Conservation (phyloP, 2,888 invertebrate genomes). For the Drosophila neutralis region DNA sequence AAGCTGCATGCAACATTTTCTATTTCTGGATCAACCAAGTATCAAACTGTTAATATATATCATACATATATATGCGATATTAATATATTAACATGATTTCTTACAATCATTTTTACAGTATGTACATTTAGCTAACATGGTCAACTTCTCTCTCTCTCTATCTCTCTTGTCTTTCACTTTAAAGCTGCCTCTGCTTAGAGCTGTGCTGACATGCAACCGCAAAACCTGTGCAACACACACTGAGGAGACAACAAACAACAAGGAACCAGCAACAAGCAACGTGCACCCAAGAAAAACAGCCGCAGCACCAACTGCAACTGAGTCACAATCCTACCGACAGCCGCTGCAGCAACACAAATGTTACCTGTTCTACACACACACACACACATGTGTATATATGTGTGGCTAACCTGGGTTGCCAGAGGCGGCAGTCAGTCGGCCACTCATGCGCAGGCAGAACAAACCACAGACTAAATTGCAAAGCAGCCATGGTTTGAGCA, state of each 20-base stretch:
- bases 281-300: conserved; percentile 32
- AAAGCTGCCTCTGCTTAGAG: background rate
- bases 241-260: conserved; percentile 20
- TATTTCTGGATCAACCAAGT: background rate
- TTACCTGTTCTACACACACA: conserved; percentile 48
- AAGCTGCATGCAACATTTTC: background rate
- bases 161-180: background rate
- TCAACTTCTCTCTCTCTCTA: background rate
- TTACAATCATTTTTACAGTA: conserved; percentile 13
- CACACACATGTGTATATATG: background rate
- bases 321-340: conserved; percentile 31
- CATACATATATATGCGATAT: background rate
- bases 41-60: background rate
- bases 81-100: background rate
- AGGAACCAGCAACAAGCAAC: background rate
- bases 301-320: conserved; percentile 25
- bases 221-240: conserved; percentile 49
- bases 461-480: conserved; percentile 39
- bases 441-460: conserved; percentile 62
- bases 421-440: conserved; percentile 50
- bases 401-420: conserved; percentile 27
- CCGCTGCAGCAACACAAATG: conserved; percentile 25
- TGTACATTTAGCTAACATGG: conserved; percentile 18
- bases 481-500: conserved; percentile 5
- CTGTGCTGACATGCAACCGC: conserved; percentile 39